phyloP scores from a whole-genome alignment of 92 coral and sea anemone genomes.

The Epizoanthus fatuus region DNA sequence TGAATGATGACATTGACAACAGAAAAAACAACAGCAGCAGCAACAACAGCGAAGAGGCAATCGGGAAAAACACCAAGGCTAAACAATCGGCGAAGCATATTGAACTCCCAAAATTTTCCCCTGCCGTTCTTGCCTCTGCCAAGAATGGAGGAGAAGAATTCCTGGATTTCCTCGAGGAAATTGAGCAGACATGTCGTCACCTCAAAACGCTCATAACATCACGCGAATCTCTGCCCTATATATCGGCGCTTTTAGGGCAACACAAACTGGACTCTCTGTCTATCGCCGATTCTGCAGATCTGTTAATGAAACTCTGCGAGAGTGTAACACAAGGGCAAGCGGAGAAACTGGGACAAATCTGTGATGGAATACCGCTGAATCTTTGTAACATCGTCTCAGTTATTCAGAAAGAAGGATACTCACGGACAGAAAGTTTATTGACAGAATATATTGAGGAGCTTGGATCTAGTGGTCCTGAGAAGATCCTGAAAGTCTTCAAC shows the following conservation, averaged over 20 bases:
- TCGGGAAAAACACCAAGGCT: not conserved
- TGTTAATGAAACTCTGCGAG: slow-evolving; percentile 17
- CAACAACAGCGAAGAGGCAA: too few relatives aligned
- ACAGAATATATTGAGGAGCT: slow-evolving; percentile 34
- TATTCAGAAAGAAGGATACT: slow-evolving; percentile 12
- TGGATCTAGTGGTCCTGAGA: slow-evolving; percentile 45
- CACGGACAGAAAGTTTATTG: slow-evolving; percentile 20
- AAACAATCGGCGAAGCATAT: not conserved
- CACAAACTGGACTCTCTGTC: slow-evolving; percentile 13
- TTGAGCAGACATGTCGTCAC: slow-evolving; percentile 13
- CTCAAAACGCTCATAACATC: slow-evolving; percentile 67
- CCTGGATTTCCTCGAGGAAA: slow-evolving; percentile 18
- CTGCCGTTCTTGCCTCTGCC: not conserved
- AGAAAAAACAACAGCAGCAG: too few relatives aligned
- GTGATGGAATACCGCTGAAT: slow-evolving; percentile 63
- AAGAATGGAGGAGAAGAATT: slow-evolving; percentile 1
- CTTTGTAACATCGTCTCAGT: slow-evolving; percentile 53
- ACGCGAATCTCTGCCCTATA: slow-evolving; percentile 21
- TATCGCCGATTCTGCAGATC: slow-evolving; percentile 10
- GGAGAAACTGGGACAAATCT: slow-evolving; percentile 33
- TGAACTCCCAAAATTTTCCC: not conserved
- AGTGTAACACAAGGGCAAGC: slow-evolving; percentile 31
- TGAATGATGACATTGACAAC: not conserved
- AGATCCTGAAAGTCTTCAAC: slow-evolving; percentile 7
- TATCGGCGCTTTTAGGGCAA: not conserved